Base-by-base conservation (phyloP, 2,113 vertebrate genomes). In the Symphodus melops region DNA sequence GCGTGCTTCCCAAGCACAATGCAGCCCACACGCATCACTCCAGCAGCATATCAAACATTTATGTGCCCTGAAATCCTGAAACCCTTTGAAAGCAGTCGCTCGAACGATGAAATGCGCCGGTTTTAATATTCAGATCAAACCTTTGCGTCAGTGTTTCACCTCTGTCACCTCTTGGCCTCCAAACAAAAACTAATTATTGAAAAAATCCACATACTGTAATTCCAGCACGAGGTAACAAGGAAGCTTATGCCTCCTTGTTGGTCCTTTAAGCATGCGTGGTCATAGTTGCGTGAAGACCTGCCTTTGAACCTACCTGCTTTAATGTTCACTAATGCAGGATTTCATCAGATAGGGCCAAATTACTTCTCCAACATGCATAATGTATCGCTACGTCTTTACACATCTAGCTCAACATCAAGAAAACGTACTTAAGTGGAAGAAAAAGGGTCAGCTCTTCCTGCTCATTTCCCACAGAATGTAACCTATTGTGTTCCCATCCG, bases 21-120 rank as follows among this genome's bases (percentile, higher is more conserved):
- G 49, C 14, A 53, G 57, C 70, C 56, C 46, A 63, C 75, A 67
- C 72, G 81, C 83, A 67, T 82, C 56, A 64, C 72, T 84, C 75
- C 60, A 28, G 64, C 60, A 79, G 81, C 63, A 66, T 75, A 84
- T 89, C 79, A 91, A 89, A 88, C 86, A 91, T 87, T 87, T 64
- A 89, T 88, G 65, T 72, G 51, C 65, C 63, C 76, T 70, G 78
- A 75, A 83, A 85, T 79, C 63, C 70, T 68, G 61, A 68, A 84
- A 70, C 14, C 51, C 56, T 72, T 81, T 80, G 73, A 82, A 86
- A 88, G 80, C 77, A 57, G 46, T 73, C 73, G 54, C 60, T 70
- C 33, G 23, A 75, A 73, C 62, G 33, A 84, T 61, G 54, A 75
- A 44, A 73, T 60, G 23, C 21, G 19, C 1, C 11, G 3, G 1